Base-by-base conservation (phyloP, 2,113 vertebrate genomes). In the Tetrao urogallus region DNA sequence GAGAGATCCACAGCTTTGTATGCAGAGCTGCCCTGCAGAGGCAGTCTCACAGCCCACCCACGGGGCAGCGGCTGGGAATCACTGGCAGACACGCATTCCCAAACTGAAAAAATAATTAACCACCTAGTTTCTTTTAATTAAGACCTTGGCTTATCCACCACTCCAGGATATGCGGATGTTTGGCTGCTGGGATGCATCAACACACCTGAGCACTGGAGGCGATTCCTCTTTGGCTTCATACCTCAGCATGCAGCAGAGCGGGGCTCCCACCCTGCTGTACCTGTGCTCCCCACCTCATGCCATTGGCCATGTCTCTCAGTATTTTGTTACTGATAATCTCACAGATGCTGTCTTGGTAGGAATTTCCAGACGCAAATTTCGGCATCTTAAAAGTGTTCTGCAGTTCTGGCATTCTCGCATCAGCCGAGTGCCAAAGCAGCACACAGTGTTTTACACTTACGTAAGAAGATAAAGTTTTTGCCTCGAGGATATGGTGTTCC, bases 151-250 rank as follows among this genome's bases (percentile, higher is more conserved):
- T 95, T 95, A 89, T 69, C 24, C 89, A 76, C 50, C 73, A 93
- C 92, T 93, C 84, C 83, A 42, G 90, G 94, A 93, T 89, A 90
- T 38, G 84, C 92, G 94, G 94, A 93, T 93, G 90, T 90, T 95
- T 95, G 92, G 86, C 95, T 79, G 81, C 77, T 83, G 74, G 58
- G 70, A 79, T 73, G 18, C 86, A 90, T 93, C 89, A 93, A 87
- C 96, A 96, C 95, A 96, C 95, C 96, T 96, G 94, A 93, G 83
- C 77, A 54, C 94, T 73, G 70, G 94, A 90, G 95, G 96, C 89
- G 1, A 73, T 93, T 89, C 1, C 1, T 84, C 65, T 94, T 90
- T 95, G 90, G 30, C 72, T 94, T 82, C 45, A 3, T 56, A 79
- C 43, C 73, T 75, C 61, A 69, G 52, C 30, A 58, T 25, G 64